Base-by-base conservation (phyloP, 2,888 invertebrate genomes). In the Cyaniris semiargus region DNA sequence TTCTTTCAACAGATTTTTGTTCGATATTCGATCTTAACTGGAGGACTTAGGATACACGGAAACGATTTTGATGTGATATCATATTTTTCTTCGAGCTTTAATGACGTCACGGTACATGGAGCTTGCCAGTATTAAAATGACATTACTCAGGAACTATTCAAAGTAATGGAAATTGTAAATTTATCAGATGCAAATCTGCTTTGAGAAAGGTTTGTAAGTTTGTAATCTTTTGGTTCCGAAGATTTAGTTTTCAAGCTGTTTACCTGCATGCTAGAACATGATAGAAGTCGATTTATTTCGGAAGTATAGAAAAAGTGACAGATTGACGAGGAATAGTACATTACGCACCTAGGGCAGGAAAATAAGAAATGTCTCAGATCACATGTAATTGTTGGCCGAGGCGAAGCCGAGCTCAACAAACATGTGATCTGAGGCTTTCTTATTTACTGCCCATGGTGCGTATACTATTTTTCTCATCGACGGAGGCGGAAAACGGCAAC, bases 71-170 rank as follows among this genome's bases (percentile, higher is more conserved):
- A 77, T 70, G 21, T 66, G 70, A 31, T 76, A 34, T 27, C 27
- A 44, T 27, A 58, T 58, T 60, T 58, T 76, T 87, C 84, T 15
- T 2, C 21, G 72, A 86, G 85, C 84, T 87, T 84, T 92, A 92
- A 93, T 92, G 91, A 91, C 91, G 92, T 92, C 91, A 92, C 88
- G 93, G 86, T 90, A 79, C 80, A 85, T 89, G 88, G 86, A 82
- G 23, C 85, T 83, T 83, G 82, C 84, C 85, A 85, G 83, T 91
- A 93, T 93, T 93, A 93, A 93, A 93, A 93, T 90, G 87, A 91
- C 93, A 93, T 93, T 93, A 92, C 90, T 88, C 48, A 34, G 56
- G 56, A 60, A 75, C 53, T 78, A 76, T 70, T 77, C 76, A 48
- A 74, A 48, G 74, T 74, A 74, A 48, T 74, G 74, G 74, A 74